Evolutionary conservation across 2,797 vertebrate species (phyloP).

Genomic region (Danio kyathit): DNA sequence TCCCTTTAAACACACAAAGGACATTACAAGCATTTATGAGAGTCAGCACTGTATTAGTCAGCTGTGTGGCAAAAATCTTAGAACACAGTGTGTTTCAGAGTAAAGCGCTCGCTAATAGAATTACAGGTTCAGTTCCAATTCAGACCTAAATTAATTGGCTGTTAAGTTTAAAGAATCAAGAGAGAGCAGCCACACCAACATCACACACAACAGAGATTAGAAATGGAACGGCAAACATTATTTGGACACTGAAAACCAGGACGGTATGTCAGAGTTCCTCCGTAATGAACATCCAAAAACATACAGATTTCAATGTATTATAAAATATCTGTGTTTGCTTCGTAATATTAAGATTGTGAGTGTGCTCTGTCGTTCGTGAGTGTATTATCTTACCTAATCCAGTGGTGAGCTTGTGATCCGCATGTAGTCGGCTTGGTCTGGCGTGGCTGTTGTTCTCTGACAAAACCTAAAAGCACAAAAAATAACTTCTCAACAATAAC

Average conservation of each 20-base stretch:
- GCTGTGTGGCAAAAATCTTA: conserved; percentile 78
- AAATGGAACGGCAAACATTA: conserved; percentile 54
- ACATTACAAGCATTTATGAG: conserved; percentile 79
- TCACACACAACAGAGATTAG: conserved; percentile 58
- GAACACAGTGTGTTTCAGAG: conserved; percentile 54
- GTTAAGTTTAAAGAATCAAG: conserved; percentile 61
- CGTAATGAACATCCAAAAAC: neutral
- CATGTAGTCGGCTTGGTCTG: conserved; percentile 81
- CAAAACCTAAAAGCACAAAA: conserved; percentile 78
- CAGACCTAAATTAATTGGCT: conserved; percentile 62
- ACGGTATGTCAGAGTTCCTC: conserved; percentile 8
- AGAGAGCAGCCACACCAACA: conserved; percentile 61
- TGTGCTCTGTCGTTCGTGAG: neutral
- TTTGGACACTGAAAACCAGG: conserved; percentile 24
- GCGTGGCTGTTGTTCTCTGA: conserved; percentile 85
- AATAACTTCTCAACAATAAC: conserved; percentile 28
- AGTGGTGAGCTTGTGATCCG: conserved; percentile 85
- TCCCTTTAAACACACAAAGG: conserved; percentile 54
- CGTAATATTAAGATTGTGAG: conserved; percentile 7
- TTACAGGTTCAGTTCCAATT: conserved; percentile 46
- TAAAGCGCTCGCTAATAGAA: conserved; percentile 45
- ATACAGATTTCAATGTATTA: neutral
- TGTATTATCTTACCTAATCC: conserved; percentile 82
- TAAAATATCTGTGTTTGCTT: neutral
- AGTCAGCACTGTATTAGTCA: conserved; percentile 69